Percentiles rank a stretch among this genome's conserved stretches.
These are phyloP conservation scores for Callionymus lyra DNA, from an alignment of 2,113 vertebrate genomes.

Conservation along the genomic window DNA sequence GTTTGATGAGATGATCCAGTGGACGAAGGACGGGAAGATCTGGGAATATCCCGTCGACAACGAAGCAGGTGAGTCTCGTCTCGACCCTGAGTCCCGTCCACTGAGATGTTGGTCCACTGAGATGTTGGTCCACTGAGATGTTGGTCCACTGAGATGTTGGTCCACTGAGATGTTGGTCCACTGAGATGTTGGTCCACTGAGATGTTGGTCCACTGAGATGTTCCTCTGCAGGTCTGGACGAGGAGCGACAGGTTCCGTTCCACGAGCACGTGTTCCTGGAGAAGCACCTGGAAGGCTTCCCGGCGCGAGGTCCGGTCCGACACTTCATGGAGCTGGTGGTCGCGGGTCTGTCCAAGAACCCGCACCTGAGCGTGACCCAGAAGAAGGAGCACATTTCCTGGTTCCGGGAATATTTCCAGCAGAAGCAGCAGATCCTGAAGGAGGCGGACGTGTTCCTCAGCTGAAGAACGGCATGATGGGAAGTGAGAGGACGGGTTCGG, in stretches of 20 bases:
- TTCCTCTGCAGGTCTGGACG: constrained; percentile 75
- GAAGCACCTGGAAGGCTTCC: constrained; percentile 77
- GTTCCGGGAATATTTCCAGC: constrained; percentile 87
- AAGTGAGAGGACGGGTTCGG: neutral
- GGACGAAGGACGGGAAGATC: constrained; percentile 86
- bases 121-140: neutral
- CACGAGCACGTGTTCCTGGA: constrained; percentile 92
- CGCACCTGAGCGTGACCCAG: constrained; percentile 76
- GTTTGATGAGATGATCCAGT: constrained; percentile 95
- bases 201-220: neutral
- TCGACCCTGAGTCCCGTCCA: too few species aligned
- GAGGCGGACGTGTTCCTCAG: constrained; percentile 64
- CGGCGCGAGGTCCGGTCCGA: constrained; percentile 79
- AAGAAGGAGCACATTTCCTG: constrained; percentile 89
- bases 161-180: constrained; percentile 2
- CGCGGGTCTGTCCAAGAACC: constrained; percentile 84
- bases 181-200: neutral
- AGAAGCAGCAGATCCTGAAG: constrained; percentile 78
- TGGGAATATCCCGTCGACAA: constrained; percentile 91
- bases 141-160: neutral
- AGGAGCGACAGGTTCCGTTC: constrained; percentile 78
- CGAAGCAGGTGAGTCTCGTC: constrained; percentile 71
- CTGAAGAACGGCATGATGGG: constrained; percentile 26
- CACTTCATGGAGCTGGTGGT: constrained; percentile 96
- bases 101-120: neutral